Evolutionary conservation across 1,140 invertebrate genomes (phyloP).

Genomic region (Drosophila bocqueti): DNA sequence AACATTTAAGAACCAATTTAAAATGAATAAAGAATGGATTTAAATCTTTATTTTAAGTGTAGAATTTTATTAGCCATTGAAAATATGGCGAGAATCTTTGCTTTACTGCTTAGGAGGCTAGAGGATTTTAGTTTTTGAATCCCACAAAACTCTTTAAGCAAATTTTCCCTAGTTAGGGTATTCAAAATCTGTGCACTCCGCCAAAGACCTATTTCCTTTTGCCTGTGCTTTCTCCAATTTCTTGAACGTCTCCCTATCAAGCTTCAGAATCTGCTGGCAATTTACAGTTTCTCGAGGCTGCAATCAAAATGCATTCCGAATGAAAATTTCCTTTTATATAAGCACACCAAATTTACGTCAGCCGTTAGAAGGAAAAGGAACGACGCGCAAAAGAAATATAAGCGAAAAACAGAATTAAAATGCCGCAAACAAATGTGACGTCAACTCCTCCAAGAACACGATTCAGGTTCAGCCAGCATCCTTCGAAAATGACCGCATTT

Average conservation of each 20-base stretch:
- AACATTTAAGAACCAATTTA: not conserved
- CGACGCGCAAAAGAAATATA: constrained; percentile 14
- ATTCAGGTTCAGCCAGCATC: constrained; percentile 26
- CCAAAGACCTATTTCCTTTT: not conserved
- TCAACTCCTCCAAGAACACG: constrained; percentile 24
- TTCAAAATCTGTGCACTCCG: too few species aligned
- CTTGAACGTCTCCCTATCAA: constrained; percentile 17
- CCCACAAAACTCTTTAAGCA: not conserved
- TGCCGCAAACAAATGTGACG: constrained; percentile 47
- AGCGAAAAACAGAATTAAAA: constrained; percentile 33
- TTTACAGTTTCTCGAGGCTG: constrained; percentile 30
- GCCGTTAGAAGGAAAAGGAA: constrained; percentile 13
- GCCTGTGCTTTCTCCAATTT: not conserved
- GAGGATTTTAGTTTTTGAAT: not conserved
- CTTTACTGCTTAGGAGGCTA: not conserved
- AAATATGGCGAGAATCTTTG: not conserved
- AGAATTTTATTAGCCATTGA: not conserved
- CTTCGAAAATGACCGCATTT: constrained; percentile 39
- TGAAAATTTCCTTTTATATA: constrained; percentile 37
- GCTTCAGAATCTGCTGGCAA: constrained; percentile 43
- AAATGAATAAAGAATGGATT: not conserved
- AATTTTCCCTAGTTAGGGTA: not conserved
- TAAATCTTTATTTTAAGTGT: not conserved
- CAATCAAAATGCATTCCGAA: constrained; percentile 52
- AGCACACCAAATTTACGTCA: constrained; percentile 42